Evolutionary conservation across 2,888 invertebrate genomes (phyloP).

Genomic region (Ichneumon xanthorius): DNA sequence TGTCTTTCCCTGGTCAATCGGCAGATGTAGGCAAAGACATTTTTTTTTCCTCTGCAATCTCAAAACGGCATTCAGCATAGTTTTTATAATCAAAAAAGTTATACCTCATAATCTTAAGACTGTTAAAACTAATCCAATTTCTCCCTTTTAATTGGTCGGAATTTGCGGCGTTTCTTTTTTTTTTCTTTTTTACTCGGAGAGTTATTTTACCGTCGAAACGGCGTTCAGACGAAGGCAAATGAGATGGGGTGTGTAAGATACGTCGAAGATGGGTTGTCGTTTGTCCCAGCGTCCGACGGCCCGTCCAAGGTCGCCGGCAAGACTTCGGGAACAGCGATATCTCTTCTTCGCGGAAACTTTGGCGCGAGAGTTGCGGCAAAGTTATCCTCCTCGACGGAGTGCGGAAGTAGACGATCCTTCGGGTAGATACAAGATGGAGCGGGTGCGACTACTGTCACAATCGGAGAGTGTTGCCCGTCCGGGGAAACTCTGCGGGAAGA

Average conservation of each 20-base stretch:
- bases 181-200: neutral
- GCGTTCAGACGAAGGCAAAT: neutral
- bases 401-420: constrained; percentile 3
- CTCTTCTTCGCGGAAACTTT: constrained; percentile 51
- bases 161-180: neutral
- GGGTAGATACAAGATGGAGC: neutral
- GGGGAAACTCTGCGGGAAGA: constrained; percentile 41
- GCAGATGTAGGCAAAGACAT: too few species aligned
- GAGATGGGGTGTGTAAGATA: constrained; percentile 8
- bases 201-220: neutral
- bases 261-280: neutral
- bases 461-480: constrained; percentile 9
- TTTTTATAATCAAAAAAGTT: too few species aligned
- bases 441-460: neutral
- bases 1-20: too few species aligned
- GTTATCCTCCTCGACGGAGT: constrained; percentile 34
- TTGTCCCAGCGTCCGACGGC: neutral
- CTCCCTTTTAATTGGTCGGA: too few species aligned
- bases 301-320: constrained; percentile 24
- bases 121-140: too few species aligned
- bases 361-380: constrained; percentile 27
- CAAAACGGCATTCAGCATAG: too few species aligned
- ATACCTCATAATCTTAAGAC: too few species aligned
- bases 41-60: too few species aligned
- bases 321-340: constrained; percentile 30